Evolutionary conservation across 2,888 invertebrate genomes (phyloP).

Genomic region (Drosophila percnosoma): DNA sequence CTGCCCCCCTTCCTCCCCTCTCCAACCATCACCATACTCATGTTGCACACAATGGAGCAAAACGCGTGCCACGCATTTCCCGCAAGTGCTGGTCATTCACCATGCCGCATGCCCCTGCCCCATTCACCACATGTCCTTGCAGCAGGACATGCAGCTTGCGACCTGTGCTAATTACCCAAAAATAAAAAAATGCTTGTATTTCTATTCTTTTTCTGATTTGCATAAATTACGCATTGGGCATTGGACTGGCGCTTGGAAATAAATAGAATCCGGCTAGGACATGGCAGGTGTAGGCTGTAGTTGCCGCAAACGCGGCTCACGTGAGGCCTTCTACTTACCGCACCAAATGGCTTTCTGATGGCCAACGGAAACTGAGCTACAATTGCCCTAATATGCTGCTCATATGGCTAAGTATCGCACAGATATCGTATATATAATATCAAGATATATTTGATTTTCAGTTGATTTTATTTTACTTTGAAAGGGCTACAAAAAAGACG

Average conservation of each 20-base stretch:
- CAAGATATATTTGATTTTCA: neutral
- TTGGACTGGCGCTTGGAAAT: constrained; percentile 30
- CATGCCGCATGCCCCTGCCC: constrained; percentile 2
- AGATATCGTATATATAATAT: constrained; percentile 8
- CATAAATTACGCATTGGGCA: constrained; percentile 58
- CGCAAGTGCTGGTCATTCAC: constrained; percentile 53
- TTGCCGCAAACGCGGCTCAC: constrained; percentile 30
- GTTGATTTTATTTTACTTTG: neutral
- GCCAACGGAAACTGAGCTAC: constrained; percentile 66
- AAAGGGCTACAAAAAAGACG: too few species aligned
- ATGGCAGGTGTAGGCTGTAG: constrained; percentile 20
- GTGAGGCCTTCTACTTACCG: constrained; percentile 23
- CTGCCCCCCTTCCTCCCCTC: constrained; percentile 6
- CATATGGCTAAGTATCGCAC: constrained; percentile 32
- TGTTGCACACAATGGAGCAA: constrained; percentile 41
- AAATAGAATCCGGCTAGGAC: constrained; percentile 55
- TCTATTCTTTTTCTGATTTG: constrained; percentile 54
- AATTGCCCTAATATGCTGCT: constrained; percentile 57
- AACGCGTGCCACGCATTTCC: constrained; percentile 59
- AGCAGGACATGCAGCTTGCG: constrained; percentile 40
- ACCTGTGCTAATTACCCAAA: constrained; percentile 62
- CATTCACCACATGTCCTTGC: constrained; percentile 57
- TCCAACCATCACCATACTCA: neutral
- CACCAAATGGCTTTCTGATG: constrained; percentile 73
- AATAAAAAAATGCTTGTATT: neutral